phyloP scores from a whole-genome alignment of 1,140 invertebrate species.

The Oreohelix idahoensis region DNA sequence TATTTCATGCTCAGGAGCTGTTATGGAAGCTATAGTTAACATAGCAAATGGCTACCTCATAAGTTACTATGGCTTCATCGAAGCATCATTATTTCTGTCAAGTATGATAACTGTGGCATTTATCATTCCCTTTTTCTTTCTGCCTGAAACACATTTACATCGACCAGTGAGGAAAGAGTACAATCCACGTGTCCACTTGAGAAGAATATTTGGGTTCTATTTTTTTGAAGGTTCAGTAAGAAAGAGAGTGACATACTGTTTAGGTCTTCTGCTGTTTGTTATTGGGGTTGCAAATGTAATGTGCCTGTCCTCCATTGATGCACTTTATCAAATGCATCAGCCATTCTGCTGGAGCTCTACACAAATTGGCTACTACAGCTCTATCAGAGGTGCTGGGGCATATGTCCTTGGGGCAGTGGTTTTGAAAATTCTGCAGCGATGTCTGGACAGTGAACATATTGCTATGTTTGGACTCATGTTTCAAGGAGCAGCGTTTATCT shows the following conservation, averaged over 20 bases:
- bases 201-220: constrained; percentile 42
- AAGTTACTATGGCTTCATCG: background rate
- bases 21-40: background rate
- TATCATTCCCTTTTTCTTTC: constrained; percentile 16
- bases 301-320: background rate
- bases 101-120: background rate
- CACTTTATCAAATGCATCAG: constrained; percentile 32
- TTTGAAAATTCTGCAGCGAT: constrained; percentile 13
- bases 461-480: constrained; percentile 2
- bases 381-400: background rate
- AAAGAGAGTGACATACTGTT: constrained; percentile 1
- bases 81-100: background rate
- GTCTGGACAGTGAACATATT: background rate
- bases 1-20: background rate
- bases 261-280: constrained; percentile 6
- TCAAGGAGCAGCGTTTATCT: background rate
- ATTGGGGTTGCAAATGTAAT: constrained; percentile 3
- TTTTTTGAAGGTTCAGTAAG: constrained; percentile 16
- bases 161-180: background rate
- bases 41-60: constrained; percentile 13
- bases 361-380: constrained; percentile 30
- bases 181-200: constrained; percentile 32
- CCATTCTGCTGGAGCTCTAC: constrained; percentile 43
- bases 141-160: constrained; percentile 35
- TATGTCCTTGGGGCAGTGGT: background rate